These are phyloP conservation scores for Tetanocera ferruginea DNA, from an alignment of 2,888 invertebrate species.

Conservation along the genomic window DNA sequence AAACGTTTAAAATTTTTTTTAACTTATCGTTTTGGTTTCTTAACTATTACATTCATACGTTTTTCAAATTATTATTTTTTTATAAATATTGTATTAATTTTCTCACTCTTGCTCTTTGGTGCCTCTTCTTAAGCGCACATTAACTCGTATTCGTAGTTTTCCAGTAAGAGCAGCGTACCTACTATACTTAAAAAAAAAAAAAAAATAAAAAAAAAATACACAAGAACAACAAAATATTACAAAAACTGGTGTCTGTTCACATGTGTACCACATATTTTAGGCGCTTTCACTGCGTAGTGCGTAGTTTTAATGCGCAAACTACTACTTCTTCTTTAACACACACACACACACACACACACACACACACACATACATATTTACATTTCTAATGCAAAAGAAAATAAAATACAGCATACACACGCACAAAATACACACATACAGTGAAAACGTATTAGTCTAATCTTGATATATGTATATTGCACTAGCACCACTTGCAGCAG, in stretches of 20 bases:
- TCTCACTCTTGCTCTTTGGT: background rate
- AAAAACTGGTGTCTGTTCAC: too few relatives aligned
- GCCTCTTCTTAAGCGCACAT: background rate
- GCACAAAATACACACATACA: too few relatives aligned
- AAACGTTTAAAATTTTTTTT: slow-evolving; percentile 19
- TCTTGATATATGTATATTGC: background rate
- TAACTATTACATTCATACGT: background rate
- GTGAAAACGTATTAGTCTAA: background rate
- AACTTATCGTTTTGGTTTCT: slow-evolving; percentile 13
- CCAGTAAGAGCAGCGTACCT: too few relatives aligned
- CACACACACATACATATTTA: slow-evolving; percentile 21
- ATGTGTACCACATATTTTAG: too few relatives aligned
- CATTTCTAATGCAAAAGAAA: too few relatives aligned
- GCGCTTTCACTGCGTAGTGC: too few relatives aligned
- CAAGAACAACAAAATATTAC: too few relatives aligned
- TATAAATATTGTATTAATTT: background rate
- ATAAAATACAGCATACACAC: too few relatives aligned
- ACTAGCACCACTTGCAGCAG: background rate
- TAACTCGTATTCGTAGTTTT: background rate
- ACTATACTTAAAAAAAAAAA: background rate
- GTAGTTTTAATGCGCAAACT: too few relatives aligned
- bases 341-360: slow-evolving; percentile 24
- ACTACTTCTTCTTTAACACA: background rate
- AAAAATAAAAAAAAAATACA: background rate
- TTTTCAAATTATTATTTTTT: background rate